Percentiles rank a stretch among this genome's conserved stretches.
These are phyloP conservation scores for Polyploca ridens DNA, from an alignment of 2,888 invertebrate species.

Conservation along the genomic window DNA sequence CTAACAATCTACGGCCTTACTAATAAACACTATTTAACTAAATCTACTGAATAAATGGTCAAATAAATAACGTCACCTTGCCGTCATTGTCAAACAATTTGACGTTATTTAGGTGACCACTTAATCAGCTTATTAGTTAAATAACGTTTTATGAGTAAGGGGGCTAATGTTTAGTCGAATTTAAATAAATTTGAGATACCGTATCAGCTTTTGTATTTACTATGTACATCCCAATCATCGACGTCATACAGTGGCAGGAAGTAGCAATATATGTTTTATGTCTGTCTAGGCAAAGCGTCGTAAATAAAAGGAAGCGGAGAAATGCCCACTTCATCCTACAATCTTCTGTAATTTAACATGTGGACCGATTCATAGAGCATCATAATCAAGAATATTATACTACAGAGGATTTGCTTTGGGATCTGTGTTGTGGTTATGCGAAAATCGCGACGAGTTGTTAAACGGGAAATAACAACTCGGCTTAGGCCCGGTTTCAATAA, in stretches of 20 bases:
- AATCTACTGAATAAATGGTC: too few species aligned
- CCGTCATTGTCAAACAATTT: too few species aligned
- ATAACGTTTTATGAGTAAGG: too few species aligned
- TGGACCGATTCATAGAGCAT: background rate
- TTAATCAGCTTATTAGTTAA: too few species aligned
- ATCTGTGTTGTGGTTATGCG: background rate
- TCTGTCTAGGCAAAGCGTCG: background rate
- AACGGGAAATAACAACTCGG: background rate
- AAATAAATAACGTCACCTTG: too few species aligned
- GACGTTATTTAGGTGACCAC: too few species aligned
- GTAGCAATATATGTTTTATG: background rate
- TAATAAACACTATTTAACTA: too few species aligned
- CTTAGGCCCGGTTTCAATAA: too few species aligned
- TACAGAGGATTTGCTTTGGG: background rate
- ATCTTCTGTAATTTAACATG: background rate
- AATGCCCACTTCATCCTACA: background rate
- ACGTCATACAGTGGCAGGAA: background rate
- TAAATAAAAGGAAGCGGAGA: conserved; percentile 3
- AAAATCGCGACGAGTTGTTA: background rate
- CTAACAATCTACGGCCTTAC: too few species aligned
- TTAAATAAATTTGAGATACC: background rate
- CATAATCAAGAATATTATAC: background rate
- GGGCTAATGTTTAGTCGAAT: too few species aligned
- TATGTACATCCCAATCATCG: background rate
- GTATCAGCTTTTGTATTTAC: background rate